Base-by-base conservation (phyloP, 2,113 vertebrate species). In the Spermophilus dauricus region DNA sequence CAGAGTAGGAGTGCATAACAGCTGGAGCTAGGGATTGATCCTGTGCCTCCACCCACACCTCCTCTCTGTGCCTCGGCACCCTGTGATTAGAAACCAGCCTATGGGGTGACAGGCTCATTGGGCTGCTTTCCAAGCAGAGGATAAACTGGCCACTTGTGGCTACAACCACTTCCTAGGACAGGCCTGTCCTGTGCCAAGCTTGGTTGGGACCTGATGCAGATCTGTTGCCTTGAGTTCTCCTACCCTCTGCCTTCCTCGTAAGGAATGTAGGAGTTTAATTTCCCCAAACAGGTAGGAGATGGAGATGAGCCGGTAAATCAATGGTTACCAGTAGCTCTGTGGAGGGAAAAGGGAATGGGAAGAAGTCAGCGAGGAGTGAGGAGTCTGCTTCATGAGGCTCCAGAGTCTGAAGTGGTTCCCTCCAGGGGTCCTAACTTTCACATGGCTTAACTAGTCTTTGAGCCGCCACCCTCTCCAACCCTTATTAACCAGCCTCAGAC, bases 361-460 rank as follows among this genome's bases (percentile, higher is more conserved):
- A 28, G 61, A 28, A 22, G 61, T 63, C 8, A 63, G 61, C 22
- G 61, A 63, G 61, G 61, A 63, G 22, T 24, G 9, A 26, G 61
- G 24, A 63, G 22, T 63, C 61, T 63, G 61, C 24, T 9, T 63
- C 7, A 28, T 26, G 24, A 58, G 56, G 56, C 20, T 63, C 61
- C 10, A 58, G 82, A 24, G 51, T 26, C 51, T n/a, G 0, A 0
- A 28, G 26, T 0, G 8, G 14, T 28, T 63, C 63, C 20, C 28
- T 0, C 51, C 10, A 61, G 1, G 1, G 20, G 32, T 26, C 42
- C 28, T 53, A 12, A 2, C 28, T 51, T 9, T 63, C 9, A 30
- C 0, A 8, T 3, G n/a, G 51, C 20, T 48, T n/a, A 30, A 34
- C 20, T 42, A 37, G 20, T 10, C 24, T 28, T 24, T 63, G 61